Base-by-base conservation (phyloP, 2,888 invertebrate genomes). In the Coenonympha glycerion region DNA sequence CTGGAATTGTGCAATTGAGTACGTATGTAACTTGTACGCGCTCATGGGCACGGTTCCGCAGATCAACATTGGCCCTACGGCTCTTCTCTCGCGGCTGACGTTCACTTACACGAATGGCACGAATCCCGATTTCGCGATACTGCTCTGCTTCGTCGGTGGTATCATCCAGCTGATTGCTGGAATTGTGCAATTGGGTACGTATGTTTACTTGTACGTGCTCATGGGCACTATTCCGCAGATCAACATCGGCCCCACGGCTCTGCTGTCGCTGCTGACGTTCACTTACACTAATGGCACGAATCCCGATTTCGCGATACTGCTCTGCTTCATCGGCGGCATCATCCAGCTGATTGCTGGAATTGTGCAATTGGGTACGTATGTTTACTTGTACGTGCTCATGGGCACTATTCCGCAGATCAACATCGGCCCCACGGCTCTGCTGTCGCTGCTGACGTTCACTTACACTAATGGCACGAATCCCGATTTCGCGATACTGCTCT, bases 371-470 rank as follows among this genome's bases (percentile, higher is more conserved):
- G 93, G 92, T 91, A 37, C 2, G 37, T 39, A 24, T n/a, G n/a
- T n/a, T n/a, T n/a, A n/a, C n/a, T n/a, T 94, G 11, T 95, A 95
- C 79, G 90, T 91, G 13, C 55, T 93, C n/a, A 89, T 95, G 73
- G 95, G 95, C 1, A 93, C 93, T 3, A 89, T 89, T 53, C 89
- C 90, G 3, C 91, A 92, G 72, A 87, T 92, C 56, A 92, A 90
- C 73, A 80, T 85, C 8, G 86, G 86, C 0, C 94, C 95, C 1
- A 94, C 94, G 0, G 93, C 95, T 13, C 87, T 95, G 26, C 87
- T 95, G 68, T 93, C 94, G 0, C 87, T 95, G 0, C 87, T 95
- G 55, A 93, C 93, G 0, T 90, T 89, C 62, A 90, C 91, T 0
- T 92, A 91, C 65, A 90, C 89, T 0, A 83, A 85, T 55, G 88